These are phyloP conservation scores for Mesaphorura yosii DNA, from an alignment of 1,140 invertebrate genomes.

Conservation along the genomic window DNA sequence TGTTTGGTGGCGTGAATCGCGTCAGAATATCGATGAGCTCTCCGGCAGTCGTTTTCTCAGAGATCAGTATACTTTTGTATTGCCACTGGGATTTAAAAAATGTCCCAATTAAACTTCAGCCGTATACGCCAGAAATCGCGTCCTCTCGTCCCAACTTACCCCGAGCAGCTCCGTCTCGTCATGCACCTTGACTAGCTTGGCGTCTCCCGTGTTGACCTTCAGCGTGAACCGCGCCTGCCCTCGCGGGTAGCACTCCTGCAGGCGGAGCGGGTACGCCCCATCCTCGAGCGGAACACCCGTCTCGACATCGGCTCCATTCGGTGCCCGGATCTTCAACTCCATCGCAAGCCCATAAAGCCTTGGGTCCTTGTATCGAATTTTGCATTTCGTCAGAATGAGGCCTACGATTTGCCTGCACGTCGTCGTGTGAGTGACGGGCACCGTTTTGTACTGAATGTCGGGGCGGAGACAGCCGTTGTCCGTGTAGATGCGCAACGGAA, in stretches of 20 bases:
- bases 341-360: conserved; percentile 85
- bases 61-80: conserved; percentile 81
- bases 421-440: conserved; percentile 68
- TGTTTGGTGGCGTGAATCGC: conserved; percentile 41
- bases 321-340: conserved; percentile 63
- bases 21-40: conserved; percentile 74
- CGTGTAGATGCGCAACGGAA: conserved; percentile 80
- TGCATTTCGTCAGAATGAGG: conserved; percentile 73
- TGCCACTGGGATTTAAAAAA: conserved; percentile 50
- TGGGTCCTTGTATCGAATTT: conserved; percentile 80
- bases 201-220: conserved; percentile 61
- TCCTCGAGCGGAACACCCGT: conserved; percentile 52
- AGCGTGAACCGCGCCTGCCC: conserved; percentile 76
- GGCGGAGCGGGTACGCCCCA: conserved; percentile 69
- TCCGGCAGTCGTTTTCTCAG: conserved; percentile 76
- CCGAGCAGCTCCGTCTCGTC: conserved; percentile 78
- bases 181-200: conserved; percentile 79
- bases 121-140: too few relatives aligned
- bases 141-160: too few relatives aligned
- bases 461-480: conserved; percentile 63
- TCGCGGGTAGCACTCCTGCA: conserved; percentile 80
- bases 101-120: too few relatives aligned
- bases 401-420: conserved; percentile 72
- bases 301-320: conserved; percentile 17
- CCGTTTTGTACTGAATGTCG: conserved; percentile 86